These are phyloP conservation scores for Cepphus grylle DNA, from an alignment of 2,113 vertebrate genomes.

Conservation along the genomic window DNA sequence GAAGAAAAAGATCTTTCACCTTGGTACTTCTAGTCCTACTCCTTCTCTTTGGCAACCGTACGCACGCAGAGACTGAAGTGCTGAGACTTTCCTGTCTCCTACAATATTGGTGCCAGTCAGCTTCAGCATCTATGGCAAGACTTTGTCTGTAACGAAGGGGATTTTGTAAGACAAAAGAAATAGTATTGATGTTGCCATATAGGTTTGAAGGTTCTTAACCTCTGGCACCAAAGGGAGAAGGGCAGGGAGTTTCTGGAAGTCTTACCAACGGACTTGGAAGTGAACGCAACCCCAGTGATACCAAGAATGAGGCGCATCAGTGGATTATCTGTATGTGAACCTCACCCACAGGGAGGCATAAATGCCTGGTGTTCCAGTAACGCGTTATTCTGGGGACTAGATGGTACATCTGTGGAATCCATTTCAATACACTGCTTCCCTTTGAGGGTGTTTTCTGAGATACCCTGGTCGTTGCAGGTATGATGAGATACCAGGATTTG, in stretches of 20 bases:
- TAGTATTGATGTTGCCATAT: not conserved
- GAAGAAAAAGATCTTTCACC: not conserved
- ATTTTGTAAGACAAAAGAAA: not conserved
- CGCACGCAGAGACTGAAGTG: not conserved
- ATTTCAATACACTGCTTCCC: not conserved
- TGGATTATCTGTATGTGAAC: fast-evolving
- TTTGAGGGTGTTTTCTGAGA: not conserved
- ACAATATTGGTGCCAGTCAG: not conserved
- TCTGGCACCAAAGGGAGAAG: not conserved
- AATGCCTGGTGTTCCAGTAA: fast-evolving
- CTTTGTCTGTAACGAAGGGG: not conserved
- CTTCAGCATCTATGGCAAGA: not conserved
- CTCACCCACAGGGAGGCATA: not conserved
- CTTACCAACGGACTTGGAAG: not conserved
- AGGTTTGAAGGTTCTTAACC: not conserved
- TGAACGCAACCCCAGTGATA: not conserved
- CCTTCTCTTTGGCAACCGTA: not conserved
- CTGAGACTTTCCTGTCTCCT: not conserved
- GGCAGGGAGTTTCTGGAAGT: not conserved
- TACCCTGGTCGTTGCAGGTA: fast-evolving
- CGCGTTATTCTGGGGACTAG: not conserved
- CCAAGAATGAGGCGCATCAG: not conserved
- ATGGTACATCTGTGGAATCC: fast-evolving
- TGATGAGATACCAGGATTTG: not conserved
- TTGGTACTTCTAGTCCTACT: not conserved